A percentile compares a stretch with the other conserved stretches of the same genome.
phyloP scores from a whole-genome alignment of 2,888 invertebrate species.

The Drosophila lacicola region DNA sequence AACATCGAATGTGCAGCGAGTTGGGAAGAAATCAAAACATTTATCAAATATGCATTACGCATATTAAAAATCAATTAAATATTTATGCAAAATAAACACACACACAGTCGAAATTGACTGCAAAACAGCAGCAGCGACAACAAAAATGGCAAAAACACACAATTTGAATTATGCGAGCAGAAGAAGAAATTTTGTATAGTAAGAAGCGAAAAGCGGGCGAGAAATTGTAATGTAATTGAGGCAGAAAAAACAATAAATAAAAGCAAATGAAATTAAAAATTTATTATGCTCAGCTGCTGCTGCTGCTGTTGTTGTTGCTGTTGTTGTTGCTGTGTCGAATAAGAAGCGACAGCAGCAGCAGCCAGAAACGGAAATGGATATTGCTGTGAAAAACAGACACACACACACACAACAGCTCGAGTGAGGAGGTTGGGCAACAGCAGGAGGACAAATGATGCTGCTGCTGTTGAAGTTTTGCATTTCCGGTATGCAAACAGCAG shows the following conservation, averaged over 20 bases:
- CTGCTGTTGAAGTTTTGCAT: constrained; percentile 80
- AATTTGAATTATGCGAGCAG: constrained; percentile 44
- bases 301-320: constrained; percentile 12
- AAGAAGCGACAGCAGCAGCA: constrained; percentile 27
- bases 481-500: constrained; percentile 80
- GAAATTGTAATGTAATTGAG: constrained; percentile 71
- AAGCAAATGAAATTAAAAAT: constrained; percentile 77
- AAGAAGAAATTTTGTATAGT: constrained; percentile 14
- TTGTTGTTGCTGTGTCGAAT: constrained; percentile 31
- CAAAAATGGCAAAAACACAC: constrained; percentile 27
- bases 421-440: constrained; percentile 23
- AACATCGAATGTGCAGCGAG: constrained; percentile 11
- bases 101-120: constrained; percentile 52
- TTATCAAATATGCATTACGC: constrained; percentile 72
- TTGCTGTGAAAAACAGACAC: constrained; percentile 67
- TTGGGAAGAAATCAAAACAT: constrained; percentile 40
- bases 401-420: constrained; percentile 37
- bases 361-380: constrained; percentile 70
- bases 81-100: constrained; percentile 62
- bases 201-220: constrained; percentile 20
- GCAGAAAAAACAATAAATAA: constrained; percentile 54
- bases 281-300: constrained; percentile 68
- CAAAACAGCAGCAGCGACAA: constrained; percentile 28
- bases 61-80: constrained; percentile 79
- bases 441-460: constrained; percentile 34